phyloP scores from a whole-genome alignment of 2,797 vertebrate species.

The Chelon auratus region DNA sequence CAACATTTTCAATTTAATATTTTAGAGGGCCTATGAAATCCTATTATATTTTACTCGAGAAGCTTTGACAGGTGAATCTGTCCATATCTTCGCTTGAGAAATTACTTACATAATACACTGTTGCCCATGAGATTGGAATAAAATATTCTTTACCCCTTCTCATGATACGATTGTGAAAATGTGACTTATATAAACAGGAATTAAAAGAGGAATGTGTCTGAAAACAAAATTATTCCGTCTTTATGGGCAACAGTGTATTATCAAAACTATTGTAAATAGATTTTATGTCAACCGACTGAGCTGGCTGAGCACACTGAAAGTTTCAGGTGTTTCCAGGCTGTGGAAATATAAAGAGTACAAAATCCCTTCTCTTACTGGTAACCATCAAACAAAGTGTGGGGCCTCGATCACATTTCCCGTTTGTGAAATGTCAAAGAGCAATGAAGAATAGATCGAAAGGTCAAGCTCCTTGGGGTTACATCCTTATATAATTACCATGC shows the following conservation, averaged over 20 bases:
- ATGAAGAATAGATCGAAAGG: slow-evolving; percentile 67
- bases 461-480: slow-evolving; percentile 68
- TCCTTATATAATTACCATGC: slow-evolving; percentile 63
- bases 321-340: slow-evolving; percentile 12
- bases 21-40: too few relatives aligned
- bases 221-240: too few relatives aligned
- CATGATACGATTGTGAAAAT: too few relatives aligned
- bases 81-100: too few relatives aligned
- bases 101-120: too few relatives aligned
- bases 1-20: not conserved
- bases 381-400: slow-evolving; percentile 57
- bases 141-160: too few relatives aligned
- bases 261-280: not conserved
- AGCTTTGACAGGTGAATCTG: not conserved
- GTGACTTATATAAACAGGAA: too few relatives aligned
- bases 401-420: slow-evolving; percentile 61
- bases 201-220: too few relatives aligned
- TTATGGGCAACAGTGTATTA: too few relatives aligned
- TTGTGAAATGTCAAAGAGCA: slow-evolving; percentile 79
- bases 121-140: too few relatives aligned
- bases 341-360: slow-evolving; percentile 14
- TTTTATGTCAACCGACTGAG: not conserved
- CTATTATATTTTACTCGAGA: too few relatives aligned
- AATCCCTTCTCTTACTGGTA: slow-evolving; percentile 45
- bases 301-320: not conserved